Evolutionary conservation across 2,888 invertebrate genomes (phyloP).

Genomic region (Hypolimnas misippus): DNA sequence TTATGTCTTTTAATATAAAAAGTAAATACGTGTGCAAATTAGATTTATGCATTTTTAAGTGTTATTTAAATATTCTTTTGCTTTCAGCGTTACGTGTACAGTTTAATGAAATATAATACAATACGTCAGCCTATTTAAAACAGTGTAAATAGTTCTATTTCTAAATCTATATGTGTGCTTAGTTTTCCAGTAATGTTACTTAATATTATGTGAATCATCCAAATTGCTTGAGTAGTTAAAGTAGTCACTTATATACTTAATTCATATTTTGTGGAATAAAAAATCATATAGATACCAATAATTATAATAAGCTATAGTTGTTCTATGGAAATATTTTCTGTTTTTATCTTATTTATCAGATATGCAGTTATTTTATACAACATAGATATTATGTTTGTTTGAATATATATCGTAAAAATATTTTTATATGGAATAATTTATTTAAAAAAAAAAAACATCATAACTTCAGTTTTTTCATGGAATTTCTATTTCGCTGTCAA

Average conservation of each 20-base stretch:
- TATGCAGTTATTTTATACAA: background rate
- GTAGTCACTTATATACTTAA: background rate
- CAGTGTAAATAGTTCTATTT: background rate
- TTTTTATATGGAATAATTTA: too few species aligned
- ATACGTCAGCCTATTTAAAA: background rate
- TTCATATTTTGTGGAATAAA: background rate
- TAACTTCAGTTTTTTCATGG: too few species aligned
- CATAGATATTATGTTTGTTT: too few species aligned
- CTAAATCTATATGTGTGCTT: constrained; percentile 5
- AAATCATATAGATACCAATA: background rate
- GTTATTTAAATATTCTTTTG: background rate
- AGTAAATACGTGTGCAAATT: background rate
- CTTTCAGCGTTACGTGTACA: background rate
- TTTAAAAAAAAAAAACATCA: too few species aligned
- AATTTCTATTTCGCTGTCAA: too few species aligned
- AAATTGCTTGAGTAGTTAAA: constrained; percentile 5
- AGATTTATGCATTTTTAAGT: too few species aligned
- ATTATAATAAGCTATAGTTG: too few species aligned
- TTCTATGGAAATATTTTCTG: background rate
- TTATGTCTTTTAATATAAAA: background rate
- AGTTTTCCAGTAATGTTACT: background rate
- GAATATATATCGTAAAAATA: too few species aligned
- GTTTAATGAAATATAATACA: background rate
- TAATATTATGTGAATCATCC: background rate
- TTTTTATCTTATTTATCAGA: background rate